Percentiles rank a stretch among this genome's conserved stretches.
Evolutionary conservation across 2,113 vertebrate species (phyloP).

Genomic region (Salvelinus fontinalis): DNA sequence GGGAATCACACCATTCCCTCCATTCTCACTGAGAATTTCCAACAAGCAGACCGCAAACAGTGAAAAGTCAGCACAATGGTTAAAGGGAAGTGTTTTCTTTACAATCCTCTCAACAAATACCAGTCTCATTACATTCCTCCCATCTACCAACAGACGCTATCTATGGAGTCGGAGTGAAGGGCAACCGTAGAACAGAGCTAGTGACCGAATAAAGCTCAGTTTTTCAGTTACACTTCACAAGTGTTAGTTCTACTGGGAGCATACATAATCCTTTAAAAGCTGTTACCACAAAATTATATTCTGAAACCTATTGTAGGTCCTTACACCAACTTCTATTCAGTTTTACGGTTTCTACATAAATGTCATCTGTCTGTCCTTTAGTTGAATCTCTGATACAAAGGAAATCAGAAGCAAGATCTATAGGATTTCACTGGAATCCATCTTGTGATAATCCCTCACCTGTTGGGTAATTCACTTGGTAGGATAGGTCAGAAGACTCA

Average conservation of each 20-base stretch:
- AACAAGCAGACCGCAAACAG: conserved; percentile 25
- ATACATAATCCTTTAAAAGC: neutral
- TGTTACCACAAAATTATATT: neutral
- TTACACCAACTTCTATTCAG: no score
- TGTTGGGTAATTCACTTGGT: no score
- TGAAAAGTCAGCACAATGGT: conserved; percentile 47
- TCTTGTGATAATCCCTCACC: no score
- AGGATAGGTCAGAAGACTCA: no score
- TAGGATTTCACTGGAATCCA: no score
- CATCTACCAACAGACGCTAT: conserved; percentile 14
- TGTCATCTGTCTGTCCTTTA: no score
- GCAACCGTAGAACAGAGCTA: conserved; percentile 7
- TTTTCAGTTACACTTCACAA: conserved; percentile 19
- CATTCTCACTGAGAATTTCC: conserved; percentile 17
- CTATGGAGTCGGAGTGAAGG: conserved; percentile 16
- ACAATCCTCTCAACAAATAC: conserved; percentile 31
- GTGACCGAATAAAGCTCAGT: conserved; percentile 18
- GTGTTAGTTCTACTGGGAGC: neutral
- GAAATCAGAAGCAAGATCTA: neutral
- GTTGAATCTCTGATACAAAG: no score
- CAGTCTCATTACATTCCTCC: conserved; percentile 43
- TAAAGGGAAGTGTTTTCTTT: conserved; percentile 44
- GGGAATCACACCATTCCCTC: neutral
- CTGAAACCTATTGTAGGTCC: no score
- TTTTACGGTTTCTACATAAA: no score